Percentiles rank a stretch among this genome's conserved stretches.
These are phyloP conservation scores for Idris sp. DNA, from an alignment of 1,140 invertebrate genomes.

Conservation along the genomic window DNA sequence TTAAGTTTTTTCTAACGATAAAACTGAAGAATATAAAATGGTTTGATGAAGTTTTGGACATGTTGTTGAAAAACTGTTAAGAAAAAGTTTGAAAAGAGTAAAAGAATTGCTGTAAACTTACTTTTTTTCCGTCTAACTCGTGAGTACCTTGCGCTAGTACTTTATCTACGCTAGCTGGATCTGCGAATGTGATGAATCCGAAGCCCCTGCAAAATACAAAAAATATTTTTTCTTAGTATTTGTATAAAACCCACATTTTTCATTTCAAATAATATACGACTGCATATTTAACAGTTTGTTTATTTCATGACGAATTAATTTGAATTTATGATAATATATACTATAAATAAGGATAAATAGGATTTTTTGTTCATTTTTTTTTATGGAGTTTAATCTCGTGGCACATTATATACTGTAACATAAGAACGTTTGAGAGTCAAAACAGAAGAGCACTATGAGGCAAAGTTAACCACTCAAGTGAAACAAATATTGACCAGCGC, in stretches of 20 bases:
- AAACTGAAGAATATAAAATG: slow-evolving; percentile 48
- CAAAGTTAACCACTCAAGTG: slow-evolving; percentile 64
- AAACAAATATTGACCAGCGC: slow-evolving; percentile 71
- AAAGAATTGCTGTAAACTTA: slow-evolving; percentile 78
- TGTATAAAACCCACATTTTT: no score
- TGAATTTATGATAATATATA: slow-evolving; percentile 28
- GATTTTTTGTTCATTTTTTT: slow-evolving; percentile 51
- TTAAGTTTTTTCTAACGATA: slow-evolving; percentile 37
- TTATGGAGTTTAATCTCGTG: slow-evolving; percentile 39
- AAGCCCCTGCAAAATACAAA: slow-evolving; percentile 92
- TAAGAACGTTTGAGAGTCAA: slow-evolving; percentile 40
- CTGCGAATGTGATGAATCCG: slow-evolving; percentile 97
- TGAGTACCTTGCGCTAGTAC: slow-evolving; percentile 95
- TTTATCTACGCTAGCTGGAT: slow-evolving; percentile 95
- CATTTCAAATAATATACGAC: no score
- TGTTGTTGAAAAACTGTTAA: slow-evolving; percentile 43
- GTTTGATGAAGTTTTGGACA: slow-evolving; percentile 54
- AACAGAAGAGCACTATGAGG: slow-evolving; percentile 46
- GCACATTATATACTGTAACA: slow-evolving; percentile 36
- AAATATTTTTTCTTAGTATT: no score
- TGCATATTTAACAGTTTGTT: no score
- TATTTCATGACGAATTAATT: no score
- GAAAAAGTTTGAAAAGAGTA: slow-evolving; percentile 54
- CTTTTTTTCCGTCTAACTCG: slow-evolving; percentile 97
- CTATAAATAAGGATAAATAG: slow-evolving; percentile 30